Conservation (phyloP, 1,140 invertebrate species). For the Drosophila sp. region DNA sequence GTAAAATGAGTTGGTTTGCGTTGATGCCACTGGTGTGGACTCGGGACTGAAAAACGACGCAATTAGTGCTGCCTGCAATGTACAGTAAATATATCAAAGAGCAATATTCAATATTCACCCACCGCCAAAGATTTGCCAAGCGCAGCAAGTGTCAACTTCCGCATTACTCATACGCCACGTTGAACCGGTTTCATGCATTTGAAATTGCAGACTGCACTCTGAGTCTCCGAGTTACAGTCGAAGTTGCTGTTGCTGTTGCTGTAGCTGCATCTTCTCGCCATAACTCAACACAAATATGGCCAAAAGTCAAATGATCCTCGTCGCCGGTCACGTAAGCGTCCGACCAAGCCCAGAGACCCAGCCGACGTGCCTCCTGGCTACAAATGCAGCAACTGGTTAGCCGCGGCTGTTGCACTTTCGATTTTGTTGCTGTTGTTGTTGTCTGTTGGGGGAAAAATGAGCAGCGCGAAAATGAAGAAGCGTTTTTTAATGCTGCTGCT, state of each 20-base stretch:
- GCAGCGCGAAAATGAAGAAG: constrained; percentile 79
- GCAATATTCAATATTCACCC: constrained; percentile 74
- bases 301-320: constrained; percentile 81
- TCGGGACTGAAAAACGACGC: constrained; percentile 51
- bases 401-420: constrained; percentile 70
- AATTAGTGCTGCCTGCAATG: constrained; percentile 58
- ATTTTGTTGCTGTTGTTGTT: constrained; percentile 55
- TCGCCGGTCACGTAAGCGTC: constrained; percentile 71
- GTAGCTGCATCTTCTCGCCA: constrained; percentile 73
- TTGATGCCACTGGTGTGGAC: constrained; percentile 44
- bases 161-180: constrained; percentile 76
- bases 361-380: constrained; percentile 24
- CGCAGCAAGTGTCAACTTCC: constrained; percentile 79
- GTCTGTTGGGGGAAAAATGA: constrained; percentile 65
- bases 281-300: constrained; percentile 78
- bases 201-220: not conserved
- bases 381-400: constrained; percentile 25
- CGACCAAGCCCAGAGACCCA: constrained; percentile 72
- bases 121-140: constrained; percentile 41
- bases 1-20: constrained; percentile 58
- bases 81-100: constrained; percentile 75
- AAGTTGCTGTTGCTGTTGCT: constrained; percentile 10
- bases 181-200: constrained; percentile 54
- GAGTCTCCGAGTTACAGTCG: not conserved
- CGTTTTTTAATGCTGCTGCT: constrained; percentile 58